A percentile compares a stretch with the other conserved stretches of the same genome.
Evolutionary conservation across 1,140 invertebrate genomes (phyloP).

Genomic region (Oryctes rhinoceros): DNA sequence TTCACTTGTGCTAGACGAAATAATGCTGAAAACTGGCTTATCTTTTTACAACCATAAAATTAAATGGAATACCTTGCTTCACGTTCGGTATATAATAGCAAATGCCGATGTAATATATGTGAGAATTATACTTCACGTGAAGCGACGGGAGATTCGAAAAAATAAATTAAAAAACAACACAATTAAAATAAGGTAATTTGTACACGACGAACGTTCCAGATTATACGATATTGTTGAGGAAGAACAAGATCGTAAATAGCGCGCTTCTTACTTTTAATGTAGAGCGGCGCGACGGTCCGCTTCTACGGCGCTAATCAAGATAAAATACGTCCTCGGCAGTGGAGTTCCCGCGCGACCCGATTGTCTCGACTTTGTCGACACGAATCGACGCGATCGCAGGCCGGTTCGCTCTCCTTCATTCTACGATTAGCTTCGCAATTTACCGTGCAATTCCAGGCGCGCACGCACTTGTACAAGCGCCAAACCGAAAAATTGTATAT

Average conservation of each 20-base stretch:
- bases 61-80: too few species aligned
- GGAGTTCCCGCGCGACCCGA: slow-evolving; percentile 2
- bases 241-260: slow-evolving; percentile 39
- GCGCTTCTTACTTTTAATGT: slow-evolving; percentile 36
- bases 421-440: neutral
- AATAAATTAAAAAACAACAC: slow-evolving; percentile 9
- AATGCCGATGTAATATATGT: neutral
- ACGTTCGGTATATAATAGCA: neutral
- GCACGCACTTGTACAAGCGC: neutral
- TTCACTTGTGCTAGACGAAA: too few species aligned
- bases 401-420: neutral
- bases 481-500: neutral
- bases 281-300: slow-evolving; percentile 35
- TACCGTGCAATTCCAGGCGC: neutral
- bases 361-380: slow-evolving; percentile 9
- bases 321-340: slow-evolving; percentile 33
- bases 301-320: slow-evolving; percentile 35
- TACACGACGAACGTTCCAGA: slow-evolving; percentile 37
- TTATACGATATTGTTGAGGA: slow-evolving; percentile 41
- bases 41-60: too few species aligned
- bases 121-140: slow-evolving; percentile 12
- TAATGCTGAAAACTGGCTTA: too few species aligned
- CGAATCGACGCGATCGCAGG: neutral
- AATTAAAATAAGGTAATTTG: slow-evolving; percentile 44
- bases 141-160: neutral